These are phyloP conservation scores for Baccha elongata DNA, from an alignment of 2,888 invertebrate species.

Conservation along the genomic window DNA sequence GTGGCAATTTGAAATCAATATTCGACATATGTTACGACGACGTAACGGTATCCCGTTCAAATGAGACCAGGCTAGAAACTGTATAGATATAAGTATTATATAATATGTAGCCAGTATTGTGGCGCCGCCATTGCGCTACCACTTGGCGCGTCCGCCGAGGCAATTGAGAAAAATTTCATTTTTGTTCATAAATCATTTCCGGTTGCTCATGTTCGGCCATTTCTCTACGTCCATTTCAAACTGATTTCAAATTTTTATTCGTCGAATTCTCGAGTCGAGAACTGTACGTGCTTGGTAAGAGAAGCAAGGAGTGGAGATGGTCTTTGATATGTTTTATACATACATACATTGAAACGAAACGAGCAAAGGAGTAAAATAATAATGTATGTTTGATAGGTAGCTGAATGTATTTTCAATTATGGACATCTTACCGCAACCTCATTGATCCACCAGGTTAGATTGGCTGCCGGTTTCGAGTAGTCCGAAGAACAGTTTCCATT, in stretches of 20 bases:
- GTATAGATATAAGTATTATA: neutral
- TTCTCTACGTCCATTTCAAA: constrained; percentile 40
- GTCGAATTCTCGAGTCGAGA: neutral
- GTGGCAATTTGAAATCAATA: constrained; percentile 69
- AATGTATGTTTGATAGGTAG: neutral
- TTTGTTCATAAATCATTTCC: constrained; percentile 73
- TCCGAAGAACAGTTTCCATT: constrained; percentile 84
- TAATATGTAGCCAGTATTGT: too few species aligned
- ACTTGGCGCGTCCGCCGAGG: constrained; percentile 47
- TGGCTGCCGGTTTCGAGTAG: constrained; percentile 84
- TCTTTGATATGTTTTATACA: constrained; percentile 26
- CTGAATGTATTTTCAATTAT: constrained; percentile 46
- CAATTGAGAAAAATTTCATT: constrained; percentile 68
- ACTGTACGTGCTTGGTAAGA: constrained; percentile 13
- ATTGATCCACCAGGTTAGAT: constrained; percentile 85
- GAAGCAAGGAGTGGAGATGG: neutral
- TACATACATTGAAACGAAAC: constrained; percentile 17
- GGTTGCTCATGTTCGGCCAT: constrained; percentile 64
- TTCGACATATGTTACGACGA: constrained; percentile 66
- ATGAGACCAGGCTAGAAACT: constrained; percentile 22
- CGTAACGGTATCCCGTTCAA: constrained; percentile 39
- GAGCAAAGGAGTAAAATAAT: constrained; percentile 12
- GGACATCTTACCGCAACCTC: constrained; percentile 80
- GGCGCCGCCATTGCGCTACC: constrained; percentile 42
- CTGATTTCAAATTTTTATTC: constrained; percentile 64